phyloP scores from a whole-genome alignment of 2,113 vertebrate genomes.

The Narcine bancroftii region DNA sequence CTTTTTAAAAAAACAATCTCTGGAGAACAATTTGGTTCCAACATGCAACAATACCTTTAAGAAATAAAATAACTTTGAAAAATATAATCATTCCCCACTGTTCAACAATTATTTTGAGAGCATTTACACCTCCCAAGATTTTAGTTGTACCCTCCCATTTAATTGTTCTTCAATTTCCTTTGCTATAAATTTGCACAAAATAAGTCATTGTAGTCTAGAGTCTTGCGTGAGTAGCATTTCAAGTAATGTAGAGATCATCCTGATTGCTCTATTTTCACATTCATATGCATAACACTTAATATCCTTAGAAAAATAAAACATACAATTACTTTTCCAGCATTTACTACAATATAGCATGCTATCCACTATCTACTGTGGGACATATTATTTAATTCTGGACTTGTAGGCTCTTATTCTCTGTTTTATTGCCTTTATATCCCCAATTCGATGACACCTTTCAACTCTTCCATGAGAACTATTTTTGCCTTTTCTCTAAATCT shows the following conservation, averaged over 20 bases:
- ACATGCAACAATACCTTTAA: constrained; percentile 20
- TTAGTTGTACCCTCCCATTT: constrained; percentile 29
- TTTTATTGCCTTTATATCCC: background rate
- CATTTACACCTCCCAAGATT: constrained; percentile 24
- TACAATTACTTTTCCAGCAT: background rate
- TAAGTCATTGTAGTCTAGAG: constrained; percentile 29
- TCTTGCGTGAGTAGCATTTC: constrained; percentile 34
- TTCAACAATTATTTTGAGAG: constrained; percentile 35
- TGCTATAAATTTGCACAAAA: constrained; percentile 12
- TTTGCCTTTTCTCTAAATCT: background rate
- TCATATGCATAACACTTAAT: background rate
- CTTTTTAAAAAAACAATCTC: background rate
- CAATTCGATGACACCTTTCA: background rate
- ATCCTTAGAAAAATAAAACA: background rate
- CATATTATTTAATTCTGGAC: background rate
- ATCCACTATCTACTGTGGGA: background rate
- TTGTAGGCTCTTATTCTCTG: no score
- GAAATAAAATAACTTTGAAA: constrained; percentile 33
- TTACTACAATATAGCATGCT: background rate
- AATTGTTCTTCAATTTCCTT: constrained; percentile 37
- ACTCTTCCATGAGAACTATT: background rate
- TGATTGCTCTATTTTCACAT: constrained; percentile 25
- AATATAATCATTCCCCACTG: constrained; percentile 13
- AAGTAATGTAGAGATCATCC: constrained; percentile 1
- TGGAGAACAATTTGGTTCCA: background rate